Evolutionary conservation across 2,113 vertebrate species (phyloP), one percentile per base, ranked within the genome.

Genomic region (Pomatostomus ruficeps): DNA sequence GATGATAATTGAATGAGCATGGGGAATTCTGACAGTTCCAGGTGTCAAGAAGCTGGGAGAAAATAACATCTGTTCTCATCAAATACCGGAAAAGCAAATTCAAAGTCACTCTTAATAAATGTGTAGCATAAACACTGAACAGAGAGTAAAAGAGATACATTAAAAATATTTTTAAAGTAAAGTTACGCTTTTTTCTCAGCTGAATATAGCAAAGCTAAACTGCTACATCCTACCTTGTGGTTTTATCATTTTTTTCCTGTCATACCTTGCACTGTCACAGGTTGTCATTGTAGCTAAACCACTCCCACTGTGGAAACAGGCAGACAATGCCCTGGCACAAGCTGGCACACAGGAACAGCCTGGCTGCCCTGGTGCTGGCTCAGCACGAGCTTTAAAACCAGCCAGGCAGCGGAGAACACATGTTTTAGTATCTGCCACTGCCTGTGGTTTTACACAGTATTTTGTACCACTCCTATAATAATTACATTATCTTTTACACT

Each of bases 1-100:
- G 59, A 74, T 96, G 91, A 78, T 96, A 96, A 97, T 78, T 95
- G 86, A 88, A 88, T 43, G 83, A 91, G 87, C 70, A 49, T 36
- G 79, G 91, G 85, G 95, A 96, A 89, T 95, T 96, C 75, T 86
- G 59, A 78, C 72, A 93, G 68, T 87, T 96, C 54, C 94, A 96
- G 89, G 93, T 97, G 85, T 93, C 21, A 23, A 89, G 78, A 81
- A 96, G 49, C 84, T 91, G 40, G 80, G 79, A 95, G 82, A 91
- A 95, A 96, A 71, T 92, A 96, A 93, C 96, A 97, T 96, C 95
- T 97, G 96, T 94, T 97, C 84, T 95, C 87, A 91, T 91, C 76
- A 84, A 96, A 95, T 36, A 91, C 61, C 67, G 96, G 84, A 95
- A 85, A 82, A 88, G 54, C 70, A 94, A 92, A 95, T 89, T 95